Conservation (phyloP, 2,888 invertebrate genomes). For the Volucella bombylans region DNA sequence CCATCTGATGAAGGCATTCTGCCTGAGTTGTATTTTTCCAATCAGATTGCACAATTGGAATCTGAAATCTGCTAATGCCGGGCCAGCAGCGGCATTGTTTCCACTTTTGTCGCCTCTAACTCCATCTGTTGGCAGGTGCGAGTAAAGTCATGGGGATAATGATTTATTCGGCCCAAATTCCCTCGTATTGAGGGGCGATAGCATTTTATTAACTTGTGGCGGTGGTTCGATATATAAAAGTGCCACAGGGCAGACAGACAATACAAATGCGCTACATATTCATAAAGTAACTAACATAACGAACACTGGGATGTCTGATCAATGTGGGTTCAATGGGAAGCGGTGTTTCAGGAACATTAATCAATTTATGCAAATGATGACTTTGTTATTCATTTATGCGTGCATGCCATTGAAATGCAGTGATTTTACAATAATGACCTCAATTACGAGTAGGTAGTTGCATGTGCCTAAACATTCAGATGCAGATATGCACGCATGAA, state of each 20-base stretch:
- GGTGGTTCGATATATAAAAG: conserved; percentile 38
- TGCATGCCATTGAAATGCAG: too few species aligned
- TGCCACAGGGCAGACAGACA: background rate
- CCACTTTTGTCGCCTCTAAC: background rate
- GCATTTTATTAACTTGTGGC: background rate
- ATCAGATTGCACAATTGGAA: background rate
- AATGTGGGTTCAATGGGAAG: background rate
- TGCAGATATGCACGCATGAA: background rate
- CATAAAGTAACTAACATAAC: background rate
- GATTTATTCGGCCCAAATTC: background rate
- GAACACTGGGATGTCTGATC: background rate
- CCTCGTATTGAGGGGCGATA: background rate
- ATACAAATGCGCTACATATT: background rate
- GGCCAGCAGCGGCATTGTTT: background rate
- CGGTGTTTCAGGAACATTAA: background rate
- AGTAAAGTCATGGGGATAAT: conserved; percentile 7
- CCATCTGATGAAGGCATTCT: background rate
- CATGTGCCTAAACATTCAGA: background rate
- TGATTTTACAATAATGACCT: background rate
- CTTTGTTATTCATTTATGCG: background rate
- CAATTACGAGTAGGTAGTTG: background rate
- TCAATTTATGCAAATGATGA: conserved; percentile 12
- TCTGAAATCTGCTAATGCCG: background rate
- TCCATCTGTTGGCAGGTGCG: conserved; percentile 1
- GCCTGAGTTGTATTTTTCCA: conserved; percentile 8